Conservation (phyloP, 2,113 vertebrate species). For the Lamprologus callipterus region DNA sequence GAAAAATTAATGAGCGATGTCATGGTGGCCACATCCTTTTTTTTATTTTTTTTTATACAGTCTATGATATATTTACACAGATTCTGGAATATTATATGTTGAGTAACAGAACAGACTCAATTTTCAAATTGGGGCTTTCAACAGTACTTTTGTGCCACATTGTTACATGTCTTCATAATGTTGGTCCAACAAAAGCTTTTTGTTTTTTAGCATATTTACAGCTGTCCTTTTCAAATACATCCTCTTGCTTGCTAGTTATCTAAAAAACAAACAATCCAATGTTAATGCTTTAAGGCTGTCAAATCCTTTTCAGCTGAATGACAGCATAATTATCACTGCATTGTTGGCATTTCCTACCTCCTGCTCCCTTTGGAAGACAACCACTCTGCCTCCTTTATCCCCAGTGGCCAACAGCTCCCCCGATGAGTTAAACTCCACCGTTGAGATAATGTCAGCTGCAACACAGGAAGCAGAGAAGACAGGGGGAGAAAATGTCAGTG, state of each 20-base stretch:
- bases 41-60: neutral
- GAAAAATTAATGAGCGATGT: neutral
- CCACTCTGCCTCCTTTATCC: slow-evolving; percentile 98
- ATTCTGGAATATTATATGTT: neutral
- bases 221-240: neutral
- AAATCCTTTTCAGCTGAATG: neutral
- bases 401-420: slow-evolving; percentile 97
- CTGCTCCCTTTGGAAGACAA: slow-evolving; percentile 99
- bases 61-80: neutral
- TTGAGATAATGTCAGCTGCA: slow-evolving; percentile 99
- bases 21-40: neutral
- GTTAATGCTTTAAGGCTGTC: neutral
- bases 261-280: neutral
- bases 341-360: slow-evolving; percentile 77
- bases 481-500: slow-evolving; percentile 41
- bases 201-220: neutral
- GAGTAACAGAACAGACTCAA: neutral
- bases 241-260: neutral
- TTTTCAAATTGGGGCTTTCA: neutral
- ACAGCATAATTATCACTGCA: slow-evolving; percentile 13
- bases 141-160: neutral
- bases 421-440: slow-evolving; percentile 98
- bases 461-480: slow-evolving; percentile 65
- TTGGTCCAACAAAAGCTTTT: neutral
- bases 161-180: neutral